A percentile compares a stretch with the other conserved stretches of the same genome.
These are phyloP conservation scores for Coptodon rendalli DNA, from an alignment of 2,113 vertebrate species.

Conservation along the genomic window DNA sequence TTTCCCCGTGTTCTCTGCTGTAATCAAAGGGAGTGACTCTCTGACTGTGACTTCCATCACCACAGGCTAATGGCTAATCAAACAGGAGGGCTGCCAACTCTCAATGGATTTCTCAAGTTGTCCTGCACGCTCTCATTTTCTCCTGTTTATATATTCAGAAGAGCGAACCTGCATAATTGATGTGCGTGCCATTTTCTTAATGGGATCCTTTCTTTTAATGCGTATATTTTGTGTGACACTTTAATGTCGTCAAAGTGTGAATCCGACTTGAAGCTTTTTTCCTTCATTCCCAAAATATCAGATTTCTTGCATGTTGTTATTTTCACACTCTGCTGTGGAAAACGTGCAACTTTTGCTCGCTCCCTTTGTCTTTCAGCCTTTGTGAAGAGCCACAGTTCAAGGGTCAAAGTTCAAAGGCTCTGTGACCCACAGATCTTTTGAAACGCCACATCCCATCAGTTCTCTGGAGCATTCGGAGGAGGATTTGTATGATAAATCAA, in stretches of 20 bases:
- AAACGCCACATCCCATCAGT: conserved; percentile 64
- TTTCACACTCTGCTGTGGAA: background rate
- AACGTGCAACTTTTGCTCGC: conserved; percentile 22
- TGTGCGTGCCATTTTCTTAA: background rate
- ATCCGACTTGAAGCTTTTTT: background rate
- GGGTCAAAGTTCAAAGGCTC: conserved; percentile 64
- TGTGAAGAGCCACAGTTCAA: conserved; percentile 48
- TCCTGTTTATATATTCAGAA: conserved; percentile 14
- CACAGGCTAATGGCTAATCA: conserved; percentile 67
- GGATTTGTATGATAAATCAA: conserved; percentile 64
- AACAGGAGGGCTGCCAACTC: conserved; percentile 34
- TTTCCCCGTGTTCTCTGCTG: conserved; percentile 40
- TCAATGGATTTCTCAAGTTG: conserved; percentile 1
- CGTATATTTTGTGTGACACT: background rate
- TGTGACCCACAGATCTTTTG: conserved; percentile 61
- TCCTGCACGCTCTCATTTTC: conserved; percentile 2
- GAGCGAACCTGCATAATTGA: background rate
- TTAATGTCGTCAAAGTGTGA: background rate
- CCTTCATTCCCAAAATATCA: background rate
- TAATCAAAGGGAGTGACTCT: conserved; percentile 64
- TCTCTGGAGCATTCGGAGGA: conserved; percentile 45
- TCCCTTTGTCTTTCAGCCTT: conserved; percentile 42
- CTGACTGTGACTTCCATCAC: conserved; percentile 56
- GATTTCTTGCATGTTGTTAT: background rate
- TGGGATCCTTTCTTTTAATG: background rate